Evolutionary conservation across 2,797 vertebrate species (phyloP).

Genomic region (Synanceia verrucosa): DNA sequence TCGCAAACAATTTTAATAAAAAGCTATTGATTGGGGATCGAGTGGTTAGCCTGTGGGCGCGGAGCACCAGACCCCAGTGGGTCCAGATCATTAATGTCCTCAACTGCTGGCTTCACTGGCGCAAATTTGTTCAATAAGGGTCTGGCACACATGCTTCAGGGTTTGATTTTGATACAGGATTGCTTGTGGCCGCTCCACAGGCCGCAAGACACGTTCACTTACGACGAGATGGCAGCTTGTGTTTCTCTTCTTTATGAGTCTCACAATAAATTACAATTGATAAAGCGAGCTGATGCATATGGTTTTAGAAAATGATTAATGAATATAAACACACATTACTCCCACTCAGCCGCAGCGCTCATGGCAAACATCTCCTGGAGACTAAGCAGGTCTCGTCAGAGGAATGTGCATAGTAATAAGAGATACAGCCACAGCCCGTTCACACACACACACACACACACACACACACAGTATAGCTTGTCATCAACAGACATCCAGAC

Average conservation of each 20-base stretch:
- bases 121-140: conserved; percentile 82
- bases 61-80: conserved; percentile 77
- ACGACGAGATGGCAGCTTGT: neutral
- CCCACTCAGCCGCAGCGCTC: conserved; percentile 10
- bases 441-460: conserved; percentile 2
- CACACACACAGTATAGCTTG: conserved; percentile 3
- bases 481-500: conserved; percentile 41
- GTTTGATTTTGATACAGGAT: conserved; percentile 66
- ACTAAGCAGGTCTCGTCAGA: conserved; percentile 22
- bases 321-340: conserved; percentile 15
- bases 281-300: conserved; percentile 3
- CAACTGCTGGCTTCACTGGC: conserved; percentile 82
- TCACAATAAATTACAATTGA: neutral
- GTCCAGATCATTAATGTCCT: conserved; percentile 85
- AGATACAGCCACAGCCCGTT: conserved; percentile 4
- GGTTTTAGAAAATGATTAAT: conserved; percentile 30
- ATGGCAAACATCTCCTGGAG: conserved; percentile 34
- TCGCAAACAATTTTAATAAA: conserved; percentile 90
- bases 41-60: conserved; percentile 78
- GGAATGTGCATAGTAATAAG: conserved; percentile 29
- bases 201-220: conserved; percentile 6
- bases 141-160: conserved; percentile 71
- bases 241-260: conserved; percentile 3
- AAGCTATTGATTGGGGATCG: conserved; percentile 86
- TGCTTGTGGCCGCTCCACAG: conserved; percentile 37